Conservation (phyloP, 2,113 vertebrate genomes). For the Podilymbus podiceps region DNA sequence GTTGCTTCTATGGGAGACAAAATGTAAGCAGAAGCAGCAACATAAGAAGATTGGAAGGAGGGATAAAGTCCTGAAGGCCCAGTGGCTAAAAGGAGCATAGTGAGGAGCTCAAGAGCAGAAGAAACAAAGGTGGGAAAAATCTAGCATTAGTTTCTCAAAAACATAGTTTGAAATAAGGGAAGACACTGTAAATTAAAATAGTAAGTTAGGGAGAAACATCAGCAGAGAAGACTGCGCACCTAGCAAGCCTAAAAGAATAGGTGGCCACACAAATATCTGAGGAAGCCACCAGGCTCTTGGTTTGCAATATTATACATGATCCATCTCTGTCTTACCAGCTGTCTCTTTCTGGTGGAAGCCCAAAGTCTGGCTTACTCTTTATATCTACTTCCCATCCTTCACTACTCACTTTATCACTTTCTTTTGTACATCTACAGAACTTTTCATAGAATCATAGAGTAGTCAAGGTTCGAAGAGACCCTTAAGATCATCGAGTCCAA, state of each 20-base stretch:
- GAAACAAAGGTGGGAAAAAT: neutral
- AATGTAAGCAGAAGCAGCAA: neutral
- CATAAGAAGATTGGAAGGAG: neutral
- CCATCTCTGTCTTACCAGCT: neutral
- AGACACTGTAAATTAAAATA: neutral
- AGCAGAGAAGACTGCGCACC: neutral
- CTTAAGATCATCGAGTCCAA: no score
- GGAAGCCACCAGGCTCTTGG: neutral
- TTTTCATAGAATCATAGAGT: no score
- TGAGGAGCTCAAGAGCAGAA: neutral
- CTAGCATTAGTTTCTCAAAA: neutral
- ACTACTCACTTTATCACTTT: neutral
- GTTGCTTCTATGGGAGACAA: neutral
- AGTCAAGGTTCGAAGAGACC: no score
- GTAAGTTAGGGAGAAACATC: accelerated
- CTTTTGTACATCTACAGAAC: neutral
- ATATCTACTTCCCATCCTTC: neutral
- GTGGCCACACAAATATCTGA: neutral
- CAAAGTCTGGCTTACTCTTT: neutral
- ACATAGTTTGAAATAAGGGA: neutral
- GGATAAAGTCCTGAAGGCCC: neutral
- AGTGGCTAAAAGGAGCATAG: neutral
- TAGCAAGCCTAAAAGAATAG: neutral
- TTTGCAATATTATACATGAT: neutral
- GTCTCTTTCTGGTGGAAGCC: neutral